These are phyloP conservation scores for Amyelois transitella DNA, from an alignment of 1,140 invertebrate genomes.

Conservation along the genomic window DNA sequence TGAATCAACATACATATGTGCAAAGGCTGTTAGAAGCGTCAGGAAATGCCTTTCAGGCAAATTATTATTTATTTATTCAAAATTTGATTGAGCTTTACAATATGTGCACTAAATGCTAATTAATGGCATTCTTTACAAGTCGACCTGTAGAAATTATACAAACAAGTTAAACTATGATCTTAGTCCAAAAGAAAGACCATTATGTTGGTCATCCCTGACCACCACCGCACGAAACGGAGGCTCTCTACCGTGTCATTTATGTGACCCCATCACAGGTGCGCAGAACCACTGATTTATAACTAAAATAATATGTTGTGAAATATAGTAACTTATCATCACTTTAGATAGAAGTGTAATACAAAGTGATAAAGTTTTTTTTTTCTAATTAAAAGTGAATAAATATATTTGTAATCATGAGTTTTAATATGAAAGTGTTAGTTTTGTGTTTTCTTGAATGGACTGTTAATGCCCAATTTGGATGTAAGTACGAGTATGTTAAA, in stretches of 20 bases:
- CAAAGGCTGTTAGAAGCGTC: no score
- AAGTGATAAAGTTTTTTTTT: neutral
- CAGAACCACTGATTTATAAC: neutral
- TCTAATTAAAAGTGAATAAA: neutral
- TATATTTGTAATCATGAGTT: constrained; percentile 24
- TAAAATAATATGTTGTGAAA: neutral
- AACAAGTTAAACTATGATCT: no score
- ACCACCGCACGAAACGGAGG: constrained; percentile 30
- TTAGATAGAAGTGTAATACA: no score
- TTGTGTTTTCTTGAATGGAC: constrained; percentile 35
- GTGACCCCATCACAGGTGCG: constrained; percentile 26
- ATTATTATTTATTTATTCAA: no score
- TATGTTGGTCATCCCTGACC: constrained; percentile 34
- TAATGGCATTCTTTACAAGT: no score
- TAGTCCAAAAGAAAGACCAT: no score
- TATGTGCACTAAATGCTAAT: no score
- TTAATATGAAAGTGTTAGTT: constrained; percentile 21
- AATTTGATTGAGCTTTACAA: no score
- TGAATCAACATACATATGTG: no score
- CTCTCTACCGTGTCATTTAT: constrained; percentile 57
- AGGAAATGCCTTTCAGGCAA: no score
- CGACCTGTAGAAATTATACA: no score
- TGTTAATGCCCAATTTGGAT: constrained; percentile 56
- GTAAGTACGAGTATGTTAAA: constrained; percentile 36
- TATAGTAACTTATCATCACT: no score